These are phyloP conservation scores for Schrankia costaestrigalis DNA, from an alignment of 2,888 invertebrate genomes.

Conservation along the genomic window DNA sequence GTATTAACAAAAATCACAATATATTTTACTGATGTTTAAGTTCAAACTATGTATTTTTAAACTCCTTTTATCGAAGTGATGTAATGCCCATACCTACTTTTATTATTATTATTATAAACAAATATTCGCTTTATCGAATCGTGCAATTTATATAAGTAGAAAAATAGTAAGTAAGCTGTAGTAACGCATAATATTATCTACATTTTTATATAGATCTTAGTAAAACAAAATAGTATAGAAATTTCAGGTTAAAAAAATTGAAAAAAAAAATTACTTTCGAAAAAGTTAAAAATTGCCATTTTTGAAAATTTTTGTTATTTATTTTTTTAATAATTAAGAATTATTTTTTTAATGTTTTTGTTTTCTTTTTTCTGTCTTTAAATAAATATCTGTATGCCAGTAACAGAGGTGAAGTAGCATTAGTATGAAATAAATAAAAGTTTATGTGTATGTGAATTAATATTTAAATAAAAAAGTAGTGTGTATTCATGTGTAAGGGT, in stretches of 20 bases:
- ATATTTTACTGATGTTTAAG: too few species aligned
- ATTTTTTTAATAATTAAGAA: conserved; percentile 70
- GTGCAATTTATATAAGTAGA: conserved; percentile 78
- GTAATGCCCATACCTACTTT: conserved; percentile 27
- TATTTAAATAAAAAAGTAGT: conserved; percentile 64
- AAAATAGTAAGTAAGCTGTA: conserved; percentile 58
- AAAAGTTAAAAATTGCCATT: conserved; percentile 60
- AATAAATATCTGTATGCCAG: conserved; percentile 67
- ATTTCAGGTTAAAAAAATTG: conserved; percentile 28
- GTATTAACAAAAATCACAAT: too few species aligned
- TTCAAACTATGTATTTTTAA: too few species aligned
- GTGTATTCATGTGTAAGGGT: conserved; percentile 71
- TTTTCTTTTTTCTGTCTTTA: conserved; percentile 36
- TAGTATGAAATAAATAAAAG: conserved; percentile 43
- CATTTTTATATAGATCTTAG: conserved; percentile 35
- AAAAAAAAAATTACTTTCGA: conserved; percentile 30
- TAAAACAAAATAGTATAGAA: conserved; percentile 50
- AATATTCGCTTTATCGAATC: conserved; percentile 76
- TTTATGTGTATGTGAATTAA: conserved; percentile 64
- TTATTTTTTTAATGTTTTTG: conserved; percentile 56
- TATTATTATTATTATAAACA: conserved; percentile 39
- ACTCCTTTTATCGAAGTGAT: conserved; percentile 18
- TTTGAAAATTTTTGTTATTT: conserved; percentile 72
- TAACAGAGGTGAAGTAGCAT: conserved; percentile 61
- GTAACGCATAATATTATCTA: conserved; percentile 59